phyloP scores from a whole-genome alignment of 2,888 invertebrate species.

The Poecilobothrus nobilitatus region DNA sequence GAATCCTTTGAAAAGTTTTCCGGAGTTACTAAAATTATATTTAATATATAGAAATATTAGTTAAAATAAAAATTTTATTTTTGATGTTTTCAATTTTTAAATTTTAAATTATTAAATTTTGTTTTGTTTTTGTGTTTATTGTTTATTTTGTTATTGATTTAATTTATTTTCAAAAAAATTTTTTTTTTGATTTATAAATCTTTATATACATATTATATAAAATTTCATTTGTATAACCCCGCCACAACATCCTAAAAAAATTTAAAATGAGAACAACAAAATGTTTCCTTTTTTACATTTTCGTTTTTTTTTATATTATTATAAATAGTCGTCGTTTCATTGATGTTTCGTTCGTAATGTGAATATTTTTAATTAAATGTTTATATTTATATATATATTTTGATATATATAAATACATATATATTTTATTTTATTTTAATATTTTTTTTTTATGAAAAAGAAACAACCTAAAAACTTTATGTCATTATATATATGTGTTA shows the following conservation, averaged over 20 bases:
- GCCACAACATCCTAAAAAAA: background rate
- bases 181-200: background rate
- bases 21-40: no score
- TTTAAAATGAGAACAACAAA: background rate
- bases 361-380: background rate
- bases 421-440: no score
- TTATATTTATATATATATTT: background rate
- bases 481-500: no score
- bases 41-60: no score
- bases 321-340: background rate
- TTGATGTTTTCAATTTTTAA: no score
- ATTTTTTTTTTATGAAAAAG: no score
- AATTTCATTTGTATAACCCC: background rate
- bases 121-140: background rate
- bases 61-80: no score
- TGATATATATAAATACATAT: background rate
- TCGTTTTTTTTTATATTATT: no score
- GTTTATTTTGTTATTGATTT: background rate
- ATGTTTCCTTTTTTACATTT: background rate
- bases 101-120: background rate
- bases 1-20: no score
- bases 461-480: no score
- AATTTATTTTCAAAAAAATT: no score
- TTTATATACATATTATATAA: background rate
- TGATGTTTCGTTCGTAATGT: background rate